These are phyloP conservation scores for Sycophila texana DNA, from an alignment of 2,888 invertebrate species.

Conservation along the genomic window DNA sequence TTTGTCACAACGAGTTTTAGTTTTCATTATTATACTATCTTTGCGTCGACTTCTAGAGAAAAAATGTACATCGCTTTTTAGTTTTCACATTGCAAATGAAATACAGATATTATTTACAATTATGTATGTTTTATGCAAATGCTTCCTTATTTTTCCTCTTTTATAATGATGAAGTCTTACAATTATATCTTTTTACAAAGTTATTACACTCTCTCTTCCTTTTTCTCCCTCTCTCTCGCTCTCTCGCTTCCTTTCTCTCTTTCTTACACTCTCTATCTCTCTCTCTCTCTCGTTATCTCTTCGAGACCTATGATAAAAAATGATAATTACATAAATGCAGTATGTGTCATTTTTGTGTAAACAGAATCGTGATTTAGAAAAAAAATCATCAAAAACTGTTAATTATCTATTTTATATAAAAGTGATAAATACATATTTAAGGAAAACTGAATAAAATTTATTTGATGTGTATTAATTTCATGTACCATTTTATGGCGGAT, in stretches of 20 bases:
- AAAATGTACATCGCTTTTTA: constrained; percentile 68
- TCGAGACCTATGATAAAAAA: constrained; percentile 57
- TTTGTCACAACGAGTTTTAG: constrained; percentile 58
- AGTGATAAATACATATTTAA: constrained; percentile 46
- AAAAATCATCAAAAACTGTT: constrained; percentile 56
- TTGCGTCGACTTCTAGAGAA: constrained; percentile 59
- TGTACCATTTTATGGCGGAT: constrained; percentile 52
- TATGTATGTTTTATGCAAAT: constrained; percentile 63
- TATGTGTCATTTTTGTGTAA: constrained; percentile 56
- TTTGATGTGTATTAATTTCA: constrained; percentile 50
- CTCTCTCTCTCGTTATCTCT: constrained; percentile 49
- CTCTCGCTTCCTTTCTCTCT: constrained; percentile 49
- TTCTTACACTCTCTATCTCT: constrained; percentile 43
- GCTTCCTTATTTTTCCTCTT: constrained; percentile 56
- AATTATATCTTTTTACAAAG: constrained; percentile 56
- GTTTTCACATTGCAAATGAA: constrained; percentile 70
- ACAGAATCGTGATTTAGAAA: constrained; percentile 53
- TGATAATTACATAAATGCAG: constrained; percentile 59
- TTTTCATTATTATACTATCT: constrained; percentile 55
- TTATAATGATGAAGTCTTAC: constrained; percentile 58
- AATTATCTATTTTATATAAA: constrained; percentile 54
- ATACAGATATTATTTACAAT: constrained; percentile 72
- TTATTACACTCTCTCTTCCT: constrained; percentile 53
- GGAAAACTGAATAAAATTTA: constrained; percentile 54
- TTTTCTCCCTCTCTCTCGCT: constrained; percentile 19